phyloP scores from a whole-genome alignment of 2,797 vertebrate genomes.

The Syndactyla subalaris region DNA sequence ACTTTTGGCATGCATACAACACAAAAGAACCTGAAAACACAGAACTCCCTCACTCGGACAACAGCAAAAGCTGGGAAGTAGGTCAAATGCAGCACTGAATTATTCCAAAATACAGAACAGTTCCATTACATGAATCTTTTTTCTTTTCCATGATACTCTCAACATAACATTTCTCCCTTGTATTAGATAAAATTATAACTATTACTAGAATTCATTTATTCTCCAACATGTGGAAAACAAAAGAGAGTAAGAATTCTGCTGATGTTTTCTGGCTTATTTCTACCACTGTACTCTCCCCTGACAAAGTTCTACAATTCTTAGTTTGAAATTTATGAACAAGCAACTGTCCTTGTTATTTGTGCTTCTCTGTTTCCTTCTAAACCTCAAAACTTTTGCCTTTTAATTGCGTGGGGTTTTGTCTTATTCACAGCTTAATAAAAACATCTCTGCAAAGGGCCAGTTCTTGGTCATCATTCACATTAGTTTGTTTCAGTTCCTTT shows the following conservation, averaged over 20 bases:
- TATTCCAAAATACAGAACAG: not conserved
- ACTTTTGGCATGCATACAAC: not conserved
- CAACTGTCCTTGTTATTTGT: not conserved
- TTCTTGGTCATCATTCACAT: not conserved
- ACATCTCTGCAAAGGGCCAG: not conserved
- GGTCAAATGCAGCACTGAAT: not conserved
- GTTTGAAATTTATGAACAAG: not conserved
- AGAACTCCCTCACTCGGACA: not conserved
- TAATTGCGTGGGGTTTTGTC: not conserved
- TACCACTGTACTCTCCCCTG: not conserved
- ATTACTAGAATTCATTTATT: not conserved
- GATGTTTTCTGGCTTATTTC: not conserved
- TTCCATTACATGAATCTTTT: not conserved
- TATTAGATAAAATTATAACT: not conserved
- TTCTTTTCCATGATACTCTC: not conserved
- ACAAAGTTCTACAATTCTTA: not conserved
- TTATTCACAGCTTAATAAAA: not conserved
- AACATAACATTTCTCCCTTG: not conserved
- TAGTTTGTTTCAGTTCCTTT: not conserved
- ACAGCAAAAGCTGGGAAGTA: not conserved
- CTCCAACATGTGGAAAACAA: not conserved
- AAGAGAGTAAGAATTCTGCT: not conserved
- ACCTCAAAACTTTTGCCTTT: not conserved
- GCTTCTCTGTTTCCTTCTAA: not conserved
- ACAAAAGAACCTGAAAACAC: not conserved